phyloP scores from a whole-genome alignment of 1,140 invertebrate species.

The Drosophila ironensis region DNA sequence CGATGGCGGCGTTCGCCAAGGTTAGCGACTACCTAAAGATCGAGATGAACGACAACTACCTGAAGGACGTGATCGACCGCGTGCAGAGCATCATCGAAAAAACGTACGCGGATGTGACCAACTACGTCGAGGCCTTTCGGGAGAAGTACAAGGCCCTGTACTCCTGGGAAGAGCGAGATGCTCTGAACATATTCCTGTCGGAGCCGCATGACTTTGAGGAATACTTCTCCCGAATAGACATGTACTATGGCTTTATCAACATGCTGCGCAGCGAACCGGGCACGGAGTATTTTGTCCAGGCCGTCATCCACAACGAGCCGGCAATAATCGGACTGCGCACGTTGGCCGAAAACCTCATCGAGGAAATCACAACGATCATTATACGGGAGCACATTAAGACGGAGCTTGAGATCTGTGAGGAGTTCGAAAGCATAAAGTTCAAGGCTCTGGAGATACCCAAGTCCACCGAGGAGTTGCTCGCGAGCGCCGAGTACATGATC shows the following conservation, averaged over 20 bases:
- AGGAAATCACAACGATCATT: slow-evolving; percentile 83
- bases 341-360: slow-evolving; percentile 81
- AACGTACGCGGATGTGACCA: slow-evolving; percentile 75
- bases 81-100: slow-evolving; percentile 70
- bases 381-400: slow-evolving; percentile 83
- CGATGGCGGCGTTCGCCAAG: slow-evolving; percentile 35
- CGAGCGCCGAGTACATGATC: slow-evolving; percentile 86
- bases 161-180: slow-evolving; percentile 64
- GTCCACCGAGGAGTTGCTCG: slow-evolving; percentile 88
- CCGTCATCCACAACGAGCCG: slow-evolving; percentile 83
- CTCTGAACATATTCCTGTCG: slow-evolving; percentile 72
- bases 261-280: slow-evolving; percentile 84
- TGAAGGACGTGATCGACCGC: slow-evolving; percentile 61
- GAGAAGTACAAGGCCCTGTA: slow-evolving; percentile 81
- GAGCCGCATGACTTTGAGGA: slow-evolving; percentile 83
- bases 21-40: slow-evolving; percentile 68
- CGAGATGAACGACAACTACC: slow-evolving; percentile 59
- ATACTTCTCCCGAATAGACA: slow-evolving; percentile 84
- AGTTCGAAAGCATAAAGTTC: slow-evolving; percentile 85
- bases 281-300: slow-evolving; percentile 86
- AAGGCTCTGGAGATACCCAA: slow-evolving; percentile 85
- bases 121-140: slow-evolving; percentile 74
- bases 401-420: slow-evolving; percentile 85
- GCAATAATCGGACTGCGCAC: slow-evolving; percentile 82
- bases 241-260: slow-evolving; percentile 84